phyloP scores from a whole-genome alignment of 2,888 invertebrate genomes.

The Temnothorax ravouxi region DNA sequence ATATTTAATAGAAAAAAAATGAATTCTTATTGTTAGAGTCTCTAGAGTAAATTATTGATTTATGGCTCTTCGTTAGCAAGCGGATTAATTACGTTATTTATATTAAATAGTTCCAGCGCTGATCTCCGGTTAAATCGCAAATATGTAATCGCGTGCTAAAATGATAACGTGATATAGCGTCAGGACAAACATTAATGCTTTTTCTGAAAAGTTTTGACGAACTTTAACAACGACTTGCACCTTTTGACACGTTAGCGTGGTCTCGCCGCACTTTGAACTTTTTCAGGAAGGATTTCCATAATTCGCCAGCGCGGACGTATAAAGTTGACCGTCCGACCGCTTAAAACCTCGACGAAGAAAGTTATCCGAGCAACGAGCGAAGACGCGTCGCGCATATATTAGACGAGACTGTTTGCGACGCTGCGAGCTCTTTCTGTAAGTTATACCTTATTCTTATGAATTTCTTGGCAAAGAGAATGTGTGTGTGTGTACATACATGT shows the following conservation, averaged over 20 bases:
- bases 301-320: slow-evolving; percentile 51
- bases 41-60: background rate
- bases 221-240: slow-evolving; percentile 55
- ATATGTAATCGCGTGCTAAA: slow-evolving; percentile 10
- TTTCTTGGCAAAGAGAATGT: slow-evolving; percentile 53
- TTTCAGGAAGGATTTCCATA: slow-evolving; percentile 60
- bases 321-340: slow-evolving; percentile 58
- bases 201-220: slow-evolving; percentile 49
- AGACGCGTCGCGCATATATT: slow-evolving; percentile 61
- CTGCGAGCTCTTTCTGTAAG: slow-evolving; percentile 51
- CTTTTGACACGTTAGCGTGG: slow-evolving; percentile 58
- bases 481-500: background rate
- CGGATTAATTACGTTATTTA: background rate
- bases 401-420: slow-evolving; percentile 55
- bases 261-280: slow-evolving; percentile 53
- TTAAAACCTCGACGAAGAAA: slow-evolving; percentile 60
- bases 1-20: background rate
- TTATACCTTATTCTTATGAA: slow-evolving; percentile 59
- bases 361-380: slow-evolving; percentile 58
- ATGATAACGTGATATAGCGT: slow-evolving; percentile 32
- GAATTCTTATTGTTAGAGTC: background rate
- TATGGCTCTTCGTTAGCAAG: background rate
- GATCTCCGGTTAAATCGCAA: background rate
- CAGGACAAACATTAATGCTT: slow-evolving; percentile 41
- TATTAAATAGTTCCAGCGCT: background rate